These are phyloP conservation scores for Spisula subtruncata DNA, from an alignment of 2,888 invertebrate genomes.

Conservation along the genomic window DNA sequence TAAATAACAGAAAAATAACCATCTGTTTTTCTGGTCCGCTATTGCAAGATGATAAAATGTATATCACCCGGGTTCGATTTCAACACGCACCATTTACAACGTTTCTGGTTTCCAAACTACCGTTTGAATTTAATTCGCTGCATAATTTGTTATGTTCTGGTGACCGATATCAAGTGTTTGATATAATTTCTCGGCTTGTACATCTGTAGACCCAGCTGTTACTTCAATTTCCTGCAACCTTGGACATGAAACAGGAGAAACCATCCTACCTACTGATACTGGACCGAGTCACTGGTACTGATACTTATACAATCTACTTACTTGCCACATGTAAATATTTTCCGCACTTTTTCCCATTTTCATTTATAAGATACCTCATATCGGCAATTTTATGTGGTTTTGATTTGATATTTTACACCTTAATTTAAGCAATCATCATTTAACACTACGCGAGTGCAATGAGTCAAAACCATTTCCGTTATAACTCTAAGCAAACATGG, in stretches of 20 bases:
- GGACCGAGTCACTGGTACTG: too few species aligned
- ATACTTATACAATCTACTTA: too few species aligned
- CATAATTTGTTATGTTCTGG: conserved; percentile 6
- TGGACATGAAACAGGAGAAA: neutral
- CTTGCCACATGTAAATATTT: too few species aligned
- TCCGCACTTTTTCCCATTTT: too few species aligned
- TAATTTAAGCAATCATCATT: too few species aligned
- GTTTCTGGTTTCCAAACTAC: neutral
- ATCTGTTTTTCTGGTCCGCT: neutral
- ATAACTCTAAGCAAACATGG: too few species aligned
- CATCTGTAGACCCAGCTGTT: conserved; percentile 25
- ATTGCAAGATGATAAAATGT: neutral
- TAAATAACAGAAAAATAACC: neutral
- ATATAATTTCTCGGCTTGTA: neutral
- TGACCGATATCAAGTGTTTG: neutral
- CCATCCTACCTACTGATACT: neutral
- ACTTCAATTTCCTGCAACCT: neutral
- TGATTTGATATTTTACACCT: too few species aligned
- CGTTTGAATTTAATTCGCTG: conserved; percentile 13
- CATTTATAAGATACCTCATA: too few species aligned
- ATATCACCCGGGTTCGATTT: neutral
- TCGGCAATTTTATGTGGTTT: too few species aligned
- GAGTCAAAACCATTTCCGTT: too few species aligned
- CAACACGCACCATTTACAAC: neutral
- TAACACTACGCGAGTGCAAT: too few species aligned